Base-by-base conservation (phyloP, 2,888 invertebrate genomes). In the Nymphalis polychloros region DNA sequence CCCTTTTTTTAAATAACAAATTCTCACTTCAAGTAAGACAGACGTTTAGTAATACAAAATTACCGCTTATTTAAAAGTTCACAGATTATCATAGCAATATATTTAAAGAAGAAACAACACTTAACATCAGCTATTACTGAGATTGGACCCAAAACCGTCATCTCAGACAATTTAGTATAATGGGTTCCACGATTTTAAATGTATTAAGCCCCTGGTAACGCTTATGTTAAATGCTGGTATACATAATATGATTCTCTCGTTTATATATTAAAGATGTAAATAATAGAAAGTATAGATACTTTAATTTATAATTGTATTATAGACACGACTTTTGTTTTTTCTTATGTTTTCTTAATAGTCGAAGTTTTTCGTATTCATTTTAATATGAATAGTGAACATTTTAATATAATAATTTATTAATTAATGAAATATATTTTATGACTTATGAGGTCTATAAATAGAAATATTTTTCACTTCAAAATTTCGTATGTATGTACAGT, bases 211-310 rank as follows among this genome's bases (percentile, higher is more conserved):
- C 66, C 66, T 71, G 69, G 68, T 66, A 69, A 70, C 72, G 70
- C 64, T 73, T 68, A 67, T 62, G 73, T 72, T 73, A 60, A 73
- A 73, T 73, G 72, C 63, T 41, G 48, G 72, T 68, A 70, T 73
- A 41, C 72, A 70, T 70, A 73, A 73, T 72, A 72, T 73, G 72
- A 72, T 60, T 68, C 68, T 69, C 66, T 64, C 63, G 68, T 67
- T 70, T 53, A 53, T 23, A 23, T 23, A 19, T 3, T 27, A 23
- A 5, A 20, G 52, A 4, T 52, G 52, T 16, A 52, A 52, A 52
- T 52, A 52, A 23, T 52, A 23, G 23, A 52, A 52, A 19, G 8
- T 16, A 31, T 31, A 6, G 27, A 5, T 6, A 31, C 6, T 31
- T 31, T 5, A 23, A 52, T 52, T 52, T 27, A 13, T 50, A 23